These are phyloP conservation scores for Synergus umbraculus DNA, from an alignment of 2,888 invertebrate genomes.

Conservation along the genomic window DNA sequence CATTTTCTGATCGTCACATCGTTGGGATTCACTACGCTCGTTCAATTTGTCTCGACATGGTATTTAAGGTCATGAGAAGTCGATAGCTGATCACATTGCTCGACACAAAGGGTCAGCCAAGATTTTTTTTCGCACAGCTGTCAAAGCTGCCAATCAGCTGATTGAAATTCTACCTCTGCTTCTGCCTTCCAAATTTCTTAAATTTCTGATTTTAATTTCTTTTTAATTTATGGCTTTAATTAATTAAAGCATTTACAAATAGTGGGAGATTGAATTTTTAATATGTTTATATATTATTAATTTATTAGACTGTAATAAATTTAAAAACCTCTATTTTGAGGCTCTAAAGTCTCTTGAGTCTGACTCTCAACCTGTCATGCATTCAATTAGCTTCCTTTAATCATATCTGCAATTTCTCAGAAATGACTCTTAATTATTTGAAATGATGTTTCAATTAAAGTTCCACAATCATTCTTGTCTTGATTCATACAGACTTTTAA, in stretches of 20 bases:
- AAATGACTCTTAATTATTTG: slow-evolving; percentile 31
- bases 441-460: slow-evolving; percentile 25
- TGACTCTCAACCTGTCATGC: slow-evolving; percentile 1
- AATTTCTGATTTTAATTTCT: neutral
- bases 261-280: neutral
- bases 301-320: no score
- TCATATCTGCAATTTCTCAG: slow-evolving; percentile 24
- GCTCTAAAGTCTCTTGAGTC: neutral
- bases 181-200: neutral
- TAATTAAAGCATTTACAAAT: neutral
- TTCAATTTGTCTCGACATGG: slow-evolving; percentile 34
- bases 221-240: neutral
- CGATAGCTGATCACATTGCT: slow-evolving; percentile 38
- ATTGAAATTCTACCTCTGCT: slow-evolving; percentile 9
- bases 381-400: slow-evolving; percentile 27
- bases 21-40: slow-evolving; percentile 22
- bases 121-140: slow-evolving; percentile 37
- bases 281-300: no score
- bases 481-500: neutral
- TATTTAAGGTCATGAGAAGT: slow-evolving; percentile 40
- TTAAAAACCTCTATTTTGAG: neutral
- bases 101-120: slow-evolving; percentile 40
- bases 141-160: slow-evolving; percentile 36
- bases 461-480: neutral
- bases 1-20: neutral